Conservation (phyloP, 2,888 invertebrate genomes). For the Xanthia icteritia region DNA sequence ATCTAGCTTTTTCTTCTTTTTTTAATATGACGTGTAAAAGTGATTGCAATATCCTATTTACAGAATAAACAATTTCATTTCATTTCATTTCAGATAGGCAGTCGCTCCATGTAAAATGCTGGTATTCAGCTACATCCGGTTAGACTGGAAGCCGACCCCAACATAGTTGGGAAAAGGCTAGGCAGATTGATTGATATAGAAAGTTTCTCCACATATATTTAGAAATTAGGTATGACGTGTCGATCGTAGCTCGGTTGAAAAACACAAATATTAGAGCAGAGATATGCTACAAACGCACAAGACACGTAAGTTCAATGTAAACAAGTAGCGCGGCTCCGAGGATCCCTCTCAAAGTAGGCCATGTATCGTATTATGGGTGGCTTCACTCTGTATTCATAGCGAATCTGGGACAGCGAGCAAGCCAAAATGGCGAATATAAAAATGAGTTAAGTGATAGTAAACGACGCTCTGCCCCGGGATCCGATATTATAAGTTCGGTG, state of each 20-base stretch:
- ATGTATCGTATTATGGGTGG: slow-evolving; percentile 82
- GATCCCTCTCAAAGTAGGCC: slow-evolving; percentile 79
- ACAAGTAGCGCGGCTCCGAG: slow-evolving; percentile 74
- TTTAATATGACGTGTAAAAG: too few relatives aligned
- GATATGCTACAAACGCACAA: slow-evolving; percentile 36
- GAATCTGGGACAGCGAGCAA: slow-evolving; percentile 83
- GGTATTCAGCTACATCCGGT: too few relatives aligned
- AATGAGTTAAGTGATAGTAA: slow-evolving; percentile 88
- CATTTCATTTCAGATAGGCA: too few relatives aligned
- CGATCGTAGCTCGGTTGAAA: slow-evolving; percentile 26
- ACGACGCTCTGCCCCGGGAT: slow-evolving; percentile 77
- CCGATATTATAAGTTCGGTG: slow-evolving; percentile 81
- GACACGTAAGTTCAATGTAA: slow-evolving; percentile 72
- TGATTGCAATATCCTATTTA: too few relatives aligned
- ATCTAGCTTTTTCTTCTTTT: too few relatives aligned
- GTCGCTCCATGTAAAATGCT: too few relatives aligned
- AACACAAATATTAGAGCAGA: slow-evolving; percentile 34
- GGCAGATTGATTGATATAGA: too few relatives aligned
- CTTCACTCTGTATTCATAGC: slow-evolving; percentile 84
- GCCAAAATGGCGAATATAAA: slow-evolving; percentile 86
- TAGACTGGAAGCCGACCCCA: too few relatives aligned
- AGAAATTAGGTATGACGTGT: slow-evolving; percentile 10
- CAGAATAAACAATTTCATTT: too few relatives aligned
- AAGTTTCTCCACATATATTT: slow-evolving; percentile 21
- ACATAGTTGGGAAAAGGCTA: too few relatives aligned